Base-by-base conservation (phyloP, 2,888 invertebrate species). In the Ochropleura leucogaster region DNA sequence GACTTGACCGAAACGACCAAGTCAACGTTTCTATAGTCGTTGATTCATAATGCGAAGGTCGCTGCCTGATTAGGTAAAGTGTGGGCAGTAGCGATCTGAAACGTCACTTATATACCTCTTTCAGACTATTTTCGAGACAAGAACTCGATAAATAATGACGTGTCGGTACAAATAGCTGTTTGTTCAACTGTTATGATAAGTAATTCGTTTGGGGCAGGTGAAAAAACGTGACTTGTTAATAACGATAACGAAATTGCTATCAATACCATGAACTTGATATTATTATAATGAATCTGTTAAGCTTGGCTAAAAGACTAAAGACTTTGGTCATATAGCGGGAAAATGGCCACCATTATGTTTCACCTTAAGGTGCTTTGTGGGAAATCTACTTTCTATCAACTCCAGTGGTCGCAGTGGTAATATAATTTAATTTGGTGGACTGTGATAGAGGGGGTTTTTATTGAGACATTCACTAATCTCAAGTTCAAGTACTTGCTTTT, bases 21-120 rank as follows among this genome's bases (percentile, higher is more conserved):
- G 14, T 47, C 59, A 49, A 62, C 46, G 47, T 42, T 66, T 59
- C 40, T 20, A 49, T 71, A n/a, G 51, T 75, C 40, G 18, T 57
- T 77, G 70, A 73, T 60, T 82, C 72, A 77, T 73, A 53, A 1
- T 18, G 4, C n/a, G 46, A 70, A 82, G 82, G 82, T 77, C 68
- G 44, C 53, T 82, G 65, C 44, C 68, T 77, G 82, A 73, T 81
- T 82, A 70, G 42, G 55, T 55, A 20, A 77, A 53, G 12, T n/a
- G 47, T 68, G 44, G 69, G 53, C 40, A n/a, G 44, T 49, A 18
- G 53, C 59, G 14, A 46, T 51, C 10, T n/a, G 9, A 51, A 47
- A 77, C 51, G 64, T 65, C 40, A 68, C 12, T 46, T 18, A 44
- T 49, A 4, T 51, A 65, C n/a, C 30, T n/a, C 30, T 66, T 68